Percentiles rank a stretch among this genome's conserved stretches.
These are phyloP conservation scores for Nemotelus pantherinus DNA, from an alignment of 2,888 invertebrate species.

Conservation along the genomic window DNA sequence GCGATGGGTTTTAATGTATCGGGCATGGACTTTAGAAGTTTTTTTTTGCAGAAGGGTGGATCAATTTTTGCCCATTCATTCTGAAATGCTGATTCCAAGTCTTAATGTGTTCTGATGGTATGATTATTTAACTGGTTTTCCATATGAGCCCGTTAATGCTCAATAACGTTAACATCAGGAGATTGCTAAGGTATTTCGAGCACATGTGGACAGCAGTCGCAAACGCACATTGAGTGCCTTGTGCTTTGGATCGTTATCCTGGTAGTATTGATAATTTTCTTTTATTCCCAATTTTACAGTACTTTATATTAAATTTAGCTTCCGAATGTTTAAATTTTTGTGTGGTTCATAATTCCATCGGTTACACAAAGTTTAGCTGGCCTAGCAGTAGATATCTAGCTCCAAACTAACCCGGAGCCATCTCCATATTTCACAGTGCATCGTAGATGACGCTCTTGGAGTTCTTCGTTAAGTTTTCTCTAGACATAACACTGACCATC, in stretches of 20 bases:
- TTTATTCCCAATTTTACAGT: not conserved
- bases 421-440: not conserved
- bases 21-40: no score
- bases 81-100: not conserved
- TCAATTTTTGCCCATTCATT: not conserved
- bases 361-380: not conserved
- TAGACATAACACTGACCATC: not conserved
- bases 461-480: not conserved
- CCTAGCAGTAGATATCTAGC: not conserved
- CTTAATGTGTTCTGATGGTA: not conserved
- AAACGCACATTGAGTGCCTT: not conserved
- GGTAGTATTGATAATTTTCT: not conserved
- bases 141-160: not conserved
- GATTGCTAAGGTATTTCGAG: not conserved
- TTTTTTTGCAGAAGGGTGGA: not conserved
- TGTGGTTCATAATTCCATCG: not conserved
- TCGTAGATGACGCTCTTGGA: not conserved
- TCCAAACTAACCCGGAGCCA: not conserved
- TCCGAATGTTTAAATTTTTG: not conserved
- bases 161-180: not conserved
- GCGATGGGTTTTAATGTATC: no score
- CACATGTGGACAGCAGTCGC: not conserved
- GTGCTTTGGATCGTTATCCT: no score
- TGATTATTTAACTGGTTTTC: not conserved
- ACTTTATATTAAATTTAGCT: not conserved